A percentile compares a stretch with the other conserved stretches of the same genome.
phyloP scores from a whole-genome alignment of 2,888 invertebrate genomes.

The Volucella bombylans region DNA sequence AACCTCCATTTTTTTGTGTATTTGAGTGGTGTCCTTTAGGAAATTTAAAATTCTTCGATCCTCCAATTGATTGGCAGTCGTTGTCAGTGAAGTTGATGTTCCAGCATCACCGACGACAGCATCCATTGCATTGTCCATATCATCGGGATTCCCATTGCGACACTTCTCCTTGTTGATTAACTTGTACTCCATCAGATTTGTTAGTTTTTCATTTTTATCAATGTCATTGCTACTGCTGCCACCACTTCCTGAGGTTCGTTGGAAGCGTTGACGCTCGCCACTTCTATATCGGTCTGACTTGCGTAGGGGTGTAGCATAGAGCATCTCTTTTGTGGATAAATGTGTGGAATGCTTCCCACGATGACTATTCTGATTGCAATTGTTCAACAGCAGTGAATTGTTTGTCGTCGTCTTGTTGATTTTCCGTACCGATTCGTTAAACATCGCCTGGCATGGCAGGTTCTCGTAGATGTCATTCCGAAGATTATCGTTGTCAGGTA shows the following conservation, averaged over 20 bases:
- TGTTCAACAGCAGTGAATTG: constrained; percentile 77
- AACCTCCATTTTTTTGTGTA: constrained; percentile 82
- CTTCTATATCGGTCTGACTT: constrained; percentile 82
- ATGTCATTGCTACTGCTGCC: constrained; percentile 71
- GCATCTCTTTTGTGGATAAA: constrained; percentile 80
- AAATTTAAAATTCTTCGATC: constrained; percentile 82
- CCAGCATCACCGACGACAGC: constrained; percentile 77
- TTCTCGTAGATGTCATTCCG: constrained; percentile 83
- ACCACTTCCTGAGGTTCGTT: constrained; percentile 65
- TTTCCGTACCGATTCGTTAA: constrained; percentile 82
- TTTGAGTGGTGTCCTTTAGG: constrained; percentile 82
- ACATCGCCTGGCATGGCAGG: constrained; percentile 82
- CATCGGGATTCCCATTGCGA: constrained; percentile 78
- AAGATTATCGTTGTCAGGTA: constrained; percentile 82
- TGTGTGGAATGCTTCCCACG: constrained; percentile 72
- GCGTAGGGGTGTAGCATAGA: constrained; percentile 82
- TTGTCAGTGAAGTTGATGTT: constrained; percentile 59
- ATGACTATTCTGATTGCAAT: constrained; percentile 78
- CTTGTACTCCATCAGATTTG: constrained; percentile 79
- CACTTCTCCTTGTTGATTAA: constrained; percentile 79
- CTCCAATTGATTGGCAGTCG: constrained; percentile 79
- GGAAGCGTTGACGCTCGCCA: constrained; percentile 79
- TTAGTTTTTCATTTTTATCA: constrained; percentile 77
- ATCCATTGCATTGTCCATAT: constrained; percentile 75
- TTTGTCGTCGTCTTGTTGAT: constrained; percentile 79